phyloP scores from a whole-genome alignment of 2,888 invertebrate genomes.

The Epinotia brunnichana region DNA sequence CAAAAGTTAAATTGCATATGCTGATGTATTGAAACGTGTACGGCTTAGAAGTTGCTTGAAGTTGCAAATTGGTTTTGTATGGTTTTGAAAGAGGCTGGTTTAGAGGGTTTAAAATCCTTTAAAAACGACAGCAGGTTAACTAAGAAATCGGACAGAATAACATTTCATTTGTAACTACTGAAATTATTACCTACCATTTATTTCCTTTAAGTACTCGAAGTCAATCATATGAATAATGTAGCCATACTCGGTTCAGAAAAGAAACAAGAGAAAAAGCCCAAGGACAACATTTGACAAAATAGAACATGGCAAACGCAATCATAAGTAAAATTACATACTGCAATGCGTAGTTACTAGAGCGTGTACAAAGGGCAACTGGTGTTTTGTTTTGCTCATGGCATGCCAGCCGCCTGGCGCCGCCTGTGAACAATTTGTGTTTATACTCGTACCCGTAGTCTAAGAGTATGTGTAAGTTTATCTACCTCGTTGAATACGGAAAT shows the following conservation, averaged over 20 bases:
- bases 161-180: too few species aligned
- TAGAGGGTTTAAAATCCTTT: too few species aligned
- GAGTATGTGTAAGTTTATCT: background rate
- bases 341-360: background rate
- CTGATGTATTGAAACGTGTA: background rate
- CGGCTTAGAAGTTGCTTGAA: background rate
- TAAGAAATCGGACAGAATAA: too few species aligned
- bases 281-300: too few species aligned
- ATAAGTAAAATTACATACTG: background rate
- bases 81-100: background rate
- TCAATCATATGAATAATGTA: too few species aligned
- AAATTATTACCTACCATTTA: too few species aligned
- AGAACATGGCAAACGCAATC: background rate
- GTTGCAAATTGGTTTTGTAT: background rate
- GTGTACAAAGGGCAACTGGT: background rate
- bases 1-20: background rate
- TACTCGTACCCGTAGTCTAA: background rate
- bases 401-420: background rate
- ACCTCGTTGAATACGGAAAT: conserved; percentile 7
- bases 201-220: too few species aligned
- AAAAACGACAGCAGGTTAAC: too few species aligned
- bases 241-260: too few species aligned
- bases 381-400: background rate
- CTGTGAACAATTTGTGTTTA: conserved; percentile 17
- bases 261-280: too few species aligned